phyloP scores from a whole-genome alignment of 2,113 vertebrate genomes.

The Bambusicola thoracicus region DNA sequence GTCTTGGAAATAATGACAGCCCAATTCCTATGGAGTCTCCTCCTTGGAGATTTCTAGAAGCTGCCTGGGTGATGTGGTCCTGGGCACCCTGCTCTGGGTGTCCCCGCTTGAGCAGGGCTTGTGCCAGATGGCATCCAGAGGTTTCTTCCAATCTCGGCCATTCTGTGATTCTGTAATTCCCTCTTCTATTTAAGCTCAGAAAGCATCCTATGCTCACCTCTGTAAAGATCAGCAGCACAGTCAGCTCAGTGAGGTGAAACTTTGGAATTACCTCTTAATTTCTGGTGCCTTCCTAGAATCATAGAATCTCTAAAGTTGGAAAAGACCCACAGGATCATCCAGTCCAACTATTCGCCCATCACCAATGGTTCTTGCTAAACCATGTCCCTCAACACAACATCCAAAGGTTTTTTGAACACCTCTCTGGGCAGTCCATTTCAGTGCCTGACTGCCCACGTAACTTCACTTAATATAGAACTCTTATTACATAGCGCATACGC shows the following conservation, averaged over 20 bases:
- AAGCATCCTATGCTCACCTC: accelerated
- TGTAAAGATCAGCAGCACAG: accelerated
- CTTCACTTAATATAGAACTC: background rate
- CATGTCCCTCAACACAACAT: no score
- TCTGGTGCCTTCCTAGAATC: background rate
- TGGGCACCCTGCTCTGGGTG: background rate
- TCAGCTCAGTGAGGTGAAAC: accelerated
- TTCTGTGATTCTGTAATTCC: background rate
- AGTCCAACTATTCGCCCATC: no score
- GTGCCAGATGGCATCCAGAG: background rate
- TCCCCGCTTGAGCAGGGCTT: background rate
- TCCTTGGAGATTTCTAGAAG: background rate
- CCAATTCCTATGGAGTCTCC: background rate
- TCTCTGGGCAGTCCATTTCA: no score
- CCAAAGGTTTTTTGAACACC: no score
- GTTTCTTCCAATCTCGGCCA: no score
- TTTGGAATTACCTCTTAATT: background rate
- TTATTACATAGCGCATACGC: background rate
- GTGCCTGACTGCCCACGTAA: no score
- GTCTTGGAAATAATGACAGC: background rate
- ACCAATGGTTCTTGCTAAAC: no score
- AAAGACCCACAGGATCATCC: no score
- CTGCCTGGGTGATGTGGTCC: background rate
- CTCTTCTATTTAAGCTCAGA: accelerated
- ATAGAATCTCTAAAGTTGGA: no score